These are phyloP conservation scores for Protonibea diacanthus DNA, from an alignment of 2,797 vertebrate genomes.

Conservation along the genomic window DNA sequence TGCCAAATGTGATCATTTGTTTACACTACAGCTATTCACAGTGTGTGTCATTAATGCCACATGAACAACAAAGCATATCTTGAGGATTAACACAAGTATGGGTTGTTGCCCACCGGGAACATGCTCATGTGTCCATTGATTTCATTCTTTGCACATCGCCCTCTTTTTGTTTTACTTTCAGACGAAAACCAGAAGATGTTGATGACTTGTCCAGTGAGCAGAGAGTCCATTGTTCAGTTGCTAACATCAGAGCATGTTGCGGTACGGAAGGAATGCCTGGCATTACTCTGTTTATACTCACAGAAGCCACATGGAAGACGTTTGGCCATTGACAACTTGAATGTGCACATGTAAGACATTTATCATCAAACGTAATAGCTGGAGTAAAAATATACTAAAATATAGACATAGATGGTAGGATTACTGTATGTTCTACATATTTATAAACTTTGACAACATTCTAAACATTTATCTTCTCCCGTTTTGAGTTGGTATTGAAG, in stretches of 20 bases:
- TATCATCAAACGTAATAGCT: neutral
- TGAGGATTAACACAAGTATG: neutral
- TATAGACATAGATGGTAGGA: neutral
- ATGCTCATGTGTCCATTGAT: neutral
- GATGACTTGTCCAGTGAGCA: slow-evolving; percentile 72
- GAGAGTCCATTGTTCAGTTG: slow-evolving; percentile 78
- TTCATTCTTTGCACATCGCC: neutral
- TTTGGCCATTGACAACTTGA: slow-evolving; percentile 82
- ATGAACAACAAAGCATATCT: neutral
- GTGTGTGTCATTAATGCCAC: neutral
- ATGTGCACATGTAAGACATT: slow-evolving; percentile 85
- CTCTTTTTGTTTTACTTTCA: slow-evolving; percentile 69
- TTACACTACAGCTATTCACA: slow-evolving; percentile 1
- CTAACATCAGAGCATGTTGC: slow-evolving; percentile 70
- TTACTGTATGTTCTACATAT: neutral
- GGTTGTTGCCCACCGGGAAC: neutral
- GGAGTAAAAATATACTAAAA: slow-evolving; percentile 2
- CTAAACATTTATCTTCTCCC: neutral
- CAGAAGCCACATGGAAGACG: slow-evolving; percentile 79
- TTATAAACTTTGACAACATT: neutral
- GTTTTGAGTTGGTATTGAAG: neutral
- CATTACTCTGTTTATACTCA: slow-evolving; percentile 81
- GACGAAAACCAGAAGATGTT: slow-evolving; percentile 91
- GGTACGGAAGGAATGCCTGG: slow-evolving; percentile 83
- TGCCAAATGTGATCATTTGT: slow-evolving; percentile 19